phyloP scores from a whole-genome alignment of 2,888 invertebrate species.

The Corbicula japonica region DNA sequence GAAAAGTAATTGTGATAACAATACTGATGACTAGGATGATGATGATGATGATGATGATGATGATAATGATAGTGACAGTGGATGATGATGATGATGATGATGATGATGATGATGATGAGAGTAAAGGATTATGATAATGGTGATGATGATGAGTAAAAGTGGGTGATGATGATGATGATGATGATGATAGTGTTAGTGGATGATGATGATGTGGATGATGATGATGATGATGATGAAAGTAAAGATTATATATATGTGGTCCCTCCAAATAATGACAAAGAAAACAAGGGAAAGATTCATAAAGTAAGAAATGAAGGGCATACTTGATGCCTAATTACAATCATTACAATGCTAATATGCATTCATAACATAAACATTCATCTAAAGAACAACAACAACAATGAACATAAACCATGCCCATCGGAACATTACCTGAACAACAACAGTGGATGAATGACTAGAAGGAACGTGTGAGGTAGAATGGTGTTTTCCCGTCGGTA shows the following conservation, averaged over 20 bases:
- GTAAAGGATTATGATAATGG: background rate
- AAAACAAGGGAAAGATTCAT: no score
- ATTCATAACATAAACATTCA: no score
- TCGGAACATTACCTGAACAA: slow-evolving; percentile 48
- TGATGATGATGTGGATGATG: background rate
- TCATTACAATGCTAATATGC: no score
- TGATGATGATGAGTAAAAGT: slow-evolving; percentile 6
- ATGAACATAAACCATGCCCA: no score
- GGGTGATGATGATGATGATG: background rate
- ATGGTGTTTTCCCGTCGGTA: slow-evolving; percentile 24
- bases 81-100: slow-evolving; percentile 4
- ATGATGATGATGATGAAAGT: background rate
- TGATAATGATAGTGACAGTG: background rate
- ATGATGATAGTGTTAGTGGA: background rate
- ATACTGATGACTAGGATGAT: background rate
- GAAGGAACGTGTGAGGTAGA: slow-evolving; percentile 49
- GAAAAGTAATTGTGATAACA: no score
- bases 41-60: slow-evolving; percentile 13
- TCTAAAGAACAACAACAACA: no score
- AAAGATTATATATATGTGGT: no score
- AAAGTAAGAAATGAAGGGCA: no score
- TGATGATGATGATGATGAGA: background rate
- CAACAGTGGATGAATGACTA: slow-evolving; percentile 49
- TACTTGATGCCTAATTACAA: no score
- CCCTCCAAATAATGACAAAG: no score